phyloP scores from a whole-genome alignment of 2,888 invertebrate species.

The Anarsia innoxiella region DNA sequence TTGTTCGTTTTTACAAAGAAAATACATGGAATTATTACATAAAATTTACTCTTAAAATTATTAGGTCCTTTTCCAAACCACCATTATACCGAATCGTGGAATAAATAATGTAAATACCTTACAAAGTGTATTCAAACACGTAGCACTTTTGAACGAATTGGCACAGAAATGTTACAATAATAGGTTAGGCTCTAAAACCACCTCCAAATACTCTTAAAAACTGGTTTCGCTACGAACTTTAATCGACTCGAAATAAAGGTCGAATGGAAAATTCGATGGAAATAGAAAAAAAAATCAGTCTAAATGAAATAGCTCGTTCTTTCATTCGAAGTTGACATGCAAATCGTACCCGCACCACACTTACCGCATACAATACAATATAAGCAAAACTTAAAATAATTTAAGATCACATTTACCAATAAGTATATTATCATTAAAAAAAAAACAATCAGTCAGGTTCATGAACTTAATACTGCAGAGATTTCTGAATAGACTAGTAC shows the following conservation, averaged over 20 bases:
- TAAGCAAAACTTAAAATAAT: too few species aligned
- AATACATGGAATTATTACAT: constrained; percentile 44
- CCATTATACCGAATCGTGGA: constrained; percentile 17
- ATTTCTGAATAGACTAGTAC: too few species aligned
- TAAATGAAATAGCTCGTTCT: constrained; percentile 43
- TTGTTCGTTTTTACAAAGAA: constrained; percentile 46
- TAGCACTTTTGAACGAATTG: background rate
- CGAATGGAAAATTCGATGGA: constrained; percentile 25
- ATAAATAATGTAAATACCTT: constrained; percentile 4
- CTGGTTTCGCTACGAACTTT: too few species aligned
- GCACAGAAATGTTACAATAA: too few species aligned
- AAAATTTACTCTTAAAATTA: constrained; percentile 28
- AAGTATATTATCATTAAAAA: too few species aligned
- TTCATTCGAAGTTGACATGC: constrained; percentile 41
- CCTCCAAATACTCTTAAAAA: too few species aligned
- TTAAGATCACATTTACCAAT: too few species aligned
- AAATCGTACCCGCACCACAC: constrained; percentile 25
- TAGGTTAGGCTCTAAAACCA: background rate
- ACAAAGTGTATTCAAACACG: background rate
- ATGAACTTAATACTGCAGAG: too few species aligned
- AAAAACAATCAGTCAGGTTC: too few species aligned
- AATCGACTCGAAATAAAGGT: constrained; percentile 24
- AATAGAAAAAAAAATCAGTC: constrained; percentile 62
- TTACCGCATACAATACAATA: too few species aligned
- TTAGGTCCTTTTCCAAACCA: constrained; percentile 15